phyloP scores from a whole-genome alignment of 2,113 vertebrate genomes.

The Ophiodon elongatus region DNA sequence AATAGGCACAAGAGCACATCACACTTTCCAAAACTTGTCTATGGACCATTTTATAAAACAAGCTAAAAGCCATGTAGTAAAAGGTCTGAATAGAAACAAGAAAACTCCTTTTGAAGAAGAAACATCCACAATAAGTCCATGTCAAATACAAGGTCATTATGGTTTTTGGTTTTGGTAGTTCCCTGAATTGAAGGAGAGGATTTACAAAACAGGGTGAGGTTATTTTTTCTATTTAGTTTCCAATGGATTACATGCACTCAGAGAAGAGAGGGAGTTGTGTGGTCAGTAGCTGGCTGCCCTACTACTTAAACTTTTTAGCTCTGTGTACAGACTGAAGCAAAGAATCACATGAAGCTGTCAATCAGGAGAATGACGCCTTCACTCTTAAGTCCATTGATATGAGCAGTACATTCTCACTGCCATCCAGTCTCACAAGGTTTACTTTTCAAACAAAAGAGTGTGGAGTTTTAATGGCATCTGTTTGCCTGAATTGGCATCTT shows the following conservation, averaged over 20 bases:
- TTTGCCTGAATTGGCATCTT: not conserved
- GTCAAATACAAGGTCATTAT: conserved; percentile 39
- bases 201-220: not conserved
- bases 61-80: not conserved
- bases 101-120: not conserved
- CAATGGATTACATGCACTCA: not conserved
- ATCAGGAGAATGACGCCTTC: conserved; percentile 45
- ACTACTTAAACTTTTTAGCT: conserved; percentile 9
- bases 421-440: conserved; percentile 11
- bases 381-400: conserved; percentile 27
- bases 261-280: conserved; percentile 2
- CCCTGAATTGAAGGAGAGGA: conserved; percentile 17
- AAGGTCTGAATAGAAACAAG: not conserved
- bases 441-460: conserved; percentile 44
- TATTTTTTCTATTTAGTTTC: conserved; percentile 6
- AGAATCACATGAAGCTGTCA: conserved; percentile 59
- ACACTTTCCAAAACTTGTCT: conserved; percentile 76
- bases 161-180: conserved; percentile 16
- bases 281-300: not conserved
- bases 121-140: not conserved
- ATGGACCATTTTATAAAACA: conserved; percentile 37
- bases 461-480: conserved; percentile 12
- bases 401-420: conserved; percentile 23
- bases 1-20: conserved; percentile 83
- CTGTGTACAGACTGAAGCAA: conserved; percentile 24